Percentiles rank a stretch among this genome's conserved stretches.
Conservation (phyloP, 2,113 vertebrate genomes). For the Eulemur macaco region DNA sequence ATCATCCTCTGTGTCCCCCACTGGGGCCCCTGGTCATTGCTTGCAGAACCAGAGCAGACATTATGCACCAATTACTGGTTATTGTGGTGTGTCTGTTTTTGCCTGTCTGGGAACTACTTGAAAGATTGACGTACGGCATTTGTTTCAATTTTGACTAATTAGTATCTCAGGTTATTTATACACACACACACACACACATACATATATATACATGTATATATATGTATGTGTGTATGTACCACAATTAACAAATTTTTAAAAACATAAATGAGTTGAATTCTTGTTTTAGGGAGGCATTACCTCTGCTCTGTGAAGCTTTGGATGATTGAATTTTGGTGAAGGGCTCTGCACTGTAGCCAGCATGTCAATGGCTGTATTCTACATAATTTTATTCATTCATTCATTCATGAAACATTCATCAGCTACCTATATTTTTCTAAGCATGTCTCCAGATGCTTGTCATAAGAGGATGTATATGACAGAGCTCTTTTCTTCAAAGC, state of each 20-base stretch:
- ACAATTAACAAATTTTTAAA: neutral
- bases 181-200: neutral
- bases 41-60: neutral
- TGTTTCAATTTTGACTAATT: neutral
- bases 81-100: neutral
- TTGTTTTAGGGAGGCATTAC: neutral
- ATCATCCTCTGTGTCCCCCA: no score
- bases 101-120: neutral
- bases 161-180: neutral
- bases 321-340: neutral
- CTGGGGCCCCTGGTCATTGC: fast-evolving
- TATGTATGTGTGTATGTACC: neutral
- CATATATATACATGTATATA: neutral
- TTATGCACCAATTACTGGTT: neutral
- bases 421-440: neutral
- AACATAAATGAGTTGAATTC: neutral
- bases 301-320: neutral
- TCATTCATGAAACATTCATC: neutral
- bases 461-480: neutral
- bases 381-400: neutral
- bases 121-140: neutral
- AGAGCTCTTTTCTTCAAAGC: neutral
- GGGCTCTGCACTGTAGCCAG: neutral
- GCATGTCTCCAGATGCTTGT: neutral
- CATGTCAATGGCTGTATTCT: neutral